A percentile compares a stretch with the other conserved stretches of the same genome.
These are phyloP conservation scores for Sphaerophoria rueppellii DNA, from an alignment of 2,888 invertebrate species.

Conservation along the genomic window DNA sequence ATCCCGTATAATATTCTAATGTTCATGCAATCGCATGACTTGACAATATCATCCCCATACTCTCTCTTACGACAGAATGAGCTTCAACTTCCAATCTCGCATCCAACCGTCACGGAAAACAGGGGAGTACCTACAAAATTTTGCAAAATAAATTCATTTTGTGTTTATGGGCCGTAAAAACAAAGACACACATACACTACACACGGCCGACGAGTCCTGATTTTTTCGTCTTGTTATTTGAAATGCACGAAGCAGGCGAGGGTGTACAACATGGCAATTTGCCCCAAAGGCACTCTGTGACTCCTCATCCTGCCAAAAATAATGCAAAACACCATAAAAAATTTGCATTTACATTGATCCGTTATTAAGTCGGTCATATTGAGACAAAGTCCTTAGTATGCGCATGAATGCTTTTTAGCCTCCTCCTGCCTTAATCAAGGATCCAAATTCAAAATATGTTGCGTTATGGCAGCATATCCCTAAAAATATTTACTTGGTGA, in stretches of 20 bases:
- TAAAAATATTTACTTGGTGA: conserved; percentile 55
- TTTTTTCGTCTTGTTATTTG: conserved; percentile 8
- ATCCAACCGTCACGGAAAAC: conserved; percentile 27
- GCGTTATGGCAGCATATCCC: conserved; percentile 50
- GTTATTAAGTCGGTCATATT: conserved; percentile 73
- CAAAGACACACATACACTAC: conserved; percentile 68
- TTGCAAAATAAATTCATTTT: conserved; percentile 73
- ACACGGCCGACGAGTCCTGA: conserved; percentile 27
- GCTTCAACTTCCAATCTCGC: conserved; percentile 4
- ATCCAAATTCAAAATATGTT: conserved; percentile 45
- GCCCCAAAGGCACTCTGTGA: conserved; percentile 29
- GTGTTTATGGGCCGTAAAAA: conserved; percentile 74
- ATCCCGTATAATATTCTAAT: conserved; percentile 58
- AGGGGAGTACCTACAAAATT: conserved; percentile 26
- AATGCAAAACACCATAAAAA: conserved; percentile 67
- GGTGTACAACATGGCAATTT: conserved; percentile 57
- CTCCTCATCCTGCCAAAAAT: conserved; percentile 3
- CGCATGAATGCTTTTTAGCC: conserved; percentile 44
- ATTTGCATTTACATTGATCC: conserved; percentile 74
- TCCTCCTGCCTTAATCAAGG: not conserved
- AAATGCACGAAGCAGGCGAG: conserved; percentile 54
- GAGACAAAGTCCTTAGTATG: conserved; percentile 65
- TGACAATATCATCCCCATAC: conserved; percentile 53
- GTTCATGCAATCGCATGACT: conserved; percentile 64
- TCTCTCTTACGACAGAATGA: conserved; percentile 9